phyloP scores from a whole-genome alignment of 2,113 vertebrate species.

The Macquaria australasica region DNA sequence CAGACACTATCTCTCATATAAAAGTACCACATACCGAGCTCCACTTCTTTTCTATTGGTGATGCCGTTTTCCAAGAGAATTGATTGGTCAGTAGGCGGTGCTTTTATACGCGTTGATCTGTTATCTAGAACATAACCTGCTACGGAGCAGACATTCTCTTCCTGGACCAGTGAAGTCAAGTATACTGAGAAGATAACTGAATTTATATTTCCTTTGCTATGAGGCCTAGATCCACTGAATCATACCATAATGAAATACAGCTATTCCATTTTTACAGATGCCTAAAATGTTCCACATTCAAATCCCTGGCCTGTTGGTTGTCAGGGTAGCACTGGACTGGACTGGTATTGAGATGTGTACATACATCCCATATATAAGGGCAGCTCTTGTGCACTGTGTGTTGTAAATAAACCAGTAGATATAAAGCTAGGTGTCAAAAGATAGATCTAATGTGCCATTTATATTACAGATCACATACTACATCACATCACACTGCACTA shows the following conservation, averaged over 20 bases:
- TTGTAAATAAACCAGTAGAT: constrained; percentile 26
- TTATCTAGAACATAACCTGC: too few relatives aligned
- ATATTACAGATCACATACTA: neutral
- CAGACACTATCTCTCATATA: too few relatives aligned
- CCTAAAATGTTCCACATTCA: neutral
- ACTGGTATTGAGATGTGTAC: neutral
- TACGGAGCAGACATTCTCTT: neutral
- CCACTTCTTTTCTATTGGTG: too few relatives aligned
- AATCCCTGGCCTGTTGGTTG: neutral
- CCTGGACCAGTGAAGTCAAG: neutral
- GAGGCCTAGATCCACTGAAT: neutral
- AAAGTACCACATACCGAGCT: too few relatives aligned
- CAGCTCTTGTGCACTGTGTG: constrained; percentile 17
- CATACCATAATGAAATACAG: neutral
- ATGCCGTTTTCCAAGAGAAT: too few relatives aligned
- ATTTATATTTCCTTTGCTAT: too few relatives aligned
- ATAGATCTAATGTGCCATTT: constrained; percentile 18
- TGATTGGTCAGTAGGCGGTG: too few relatives aligned
- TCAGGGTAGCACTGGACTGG: neutral
- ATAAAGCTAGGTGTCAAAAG: constrained; percentile 29
- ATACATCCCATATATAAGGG: neutral
- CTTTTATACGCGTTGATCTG: too few relatives aligned
- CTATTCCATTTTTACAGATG: neutral
- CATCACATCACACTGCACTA: neutral
- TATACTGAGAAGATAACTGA: neutral